Conservation (phyloP, 2,888 invertebrate genomes). For the Poecilobothrus nobilitatus region DNA sequence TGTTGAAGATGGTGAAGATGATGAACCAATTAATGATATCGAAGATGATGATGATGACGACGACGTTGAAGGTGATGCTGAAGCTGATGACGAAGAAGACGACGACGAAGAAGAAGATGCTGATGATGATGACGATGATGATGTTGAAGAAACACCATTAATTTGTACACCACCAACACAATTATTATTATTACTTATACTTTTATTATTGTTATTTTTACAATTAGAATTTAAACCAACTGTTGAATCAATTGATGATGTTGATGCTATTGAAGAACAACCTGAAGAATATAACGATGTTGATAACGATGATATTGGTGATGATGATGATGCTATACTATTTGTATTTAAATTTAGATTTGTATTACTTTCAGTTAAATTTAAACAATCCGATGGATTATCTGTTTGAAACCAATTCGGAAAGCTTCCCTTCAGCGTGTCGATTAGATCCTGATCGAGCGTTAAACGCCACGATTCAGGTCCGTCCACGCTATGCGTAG, state of each 20-base stretch:
- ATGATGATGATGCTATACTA: slow-evolving; percentile 23
- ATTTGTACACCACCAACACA: background rate
- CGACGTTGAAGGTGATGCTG: slow-evolving; percentile 18
- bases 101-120: slow-evolving; percentile 24
- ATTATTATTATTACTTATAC: slow-evolving; percentile 19
- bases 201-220: slow-evolving; percentile 23
- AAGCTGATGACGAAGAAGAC: slow-evolving; percentile 21
- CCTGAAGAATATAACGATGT: slow-evolving; percentile 32
- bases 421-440: slow-evolving; percentile 85
- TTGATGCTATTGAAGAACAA: slow-evolving; percentile 33
- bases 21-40: slow-evolving; percentile 25
- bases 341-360: slow-evolving; percentile 4
- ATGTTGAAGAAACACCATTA: slow-evolving; percentile 29
- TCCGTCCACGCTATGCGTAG: slow-evolving; percentile 63
- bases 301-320: slow-evolving; percentile 26
- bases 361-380: too few species aligned
- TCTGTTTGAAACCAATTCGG: slow-evolving; percentile 83
- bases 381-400: slow-evolving; percentile 21
- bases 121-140: slow-evolving; percentile 26
- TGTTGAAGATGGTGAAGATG: slow-evolving; percentile 22
- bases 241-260: slow-evolving; percentile 19
- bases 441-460: slow-evolving; percentile 84
- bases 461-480: slow-evolving; percentile 85
- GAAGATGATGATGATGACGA: slow-evolving; percentile 21
- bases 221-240: slow-evolving; percentile 18